Evolutionary conservation across 2,113 vertebrate genomes (phyloP), one percentile per base, ranked within the genome.

Genomic region (Heterotis niloticus): DNA sequence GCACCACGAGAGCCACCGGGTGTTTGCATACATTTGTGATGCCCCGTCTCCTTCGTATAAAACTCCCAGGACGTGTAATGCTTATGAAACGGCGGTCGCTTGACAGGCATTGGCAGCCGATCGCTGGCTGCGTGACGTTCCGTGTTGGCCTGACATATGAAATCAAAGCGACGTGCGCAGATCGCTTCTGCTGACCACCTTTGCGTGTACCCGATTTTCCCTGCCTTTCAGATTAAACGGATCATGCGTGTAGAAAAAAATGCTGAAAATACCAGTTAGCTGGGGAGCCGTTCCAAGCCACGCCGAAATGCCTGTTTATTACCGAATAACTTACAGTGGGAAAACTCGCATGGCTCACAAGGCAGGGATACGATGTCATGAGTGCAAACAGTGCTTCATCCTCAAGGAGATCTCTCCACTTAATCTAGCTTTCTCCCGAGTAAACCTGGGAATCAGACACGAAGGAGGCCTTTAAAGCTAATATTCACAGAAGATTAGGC

Each of bases 401-500:
- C 80, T 86, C 81, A 75, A 72, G 81, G 84, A 81, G 82, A 89
- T 85, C 86, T 85, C 84, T 83, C 84, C 60, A 80, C n/a, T 80
- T 84, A 13, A 28, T 72, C 88, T 84, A 87, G 87, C 88, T 83
- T 85, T 89, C 86, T 88, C 85, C 81, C 81, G 85, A 85, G 86
- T 87, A 88, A 91, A 90, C 85, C 60, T 20, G 51, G 18, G 78
- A 86, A 85, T 89, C 82, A 88, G 86, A 91, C 84, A 89, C 85
- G 82, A 88, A 79, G 77, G 85, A 85, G 78, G 81, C 87, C 83
- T 85, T 89, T 86, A 86, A 87, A 87, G 83, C 86, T 86, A 80
- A 84, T 83, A 81, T 86, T 88, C 83, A 87, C 81, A 86, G 86
- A 89, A 89, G 89, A 91, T 92, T 88, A 91, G 86, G 90, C 88